Conservation (phyloP, 2,888 invertebrate species). For the Chymomyza caudatula region DNA sequence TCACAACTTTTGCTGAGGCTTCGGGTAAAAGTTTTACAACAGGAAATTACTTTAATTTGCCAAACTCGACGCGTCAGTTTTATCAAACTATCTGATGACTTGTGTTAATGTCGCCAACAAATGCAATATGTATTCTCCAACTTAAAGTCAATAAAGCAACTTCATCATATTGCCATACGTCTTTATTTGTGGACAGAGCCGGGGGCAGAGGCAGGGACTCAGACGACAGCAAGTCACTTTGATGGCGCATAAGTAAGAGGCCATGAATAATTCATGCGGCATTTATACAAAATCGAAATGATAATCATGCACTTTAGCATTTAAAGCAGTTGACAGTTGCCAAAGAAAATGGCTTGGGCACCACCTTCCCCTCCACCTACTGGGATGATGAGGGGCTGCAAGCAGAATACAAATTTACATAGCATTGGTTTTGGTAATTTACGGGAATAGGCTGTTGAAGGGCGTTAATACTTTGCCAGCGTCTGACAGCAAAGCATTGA, state of each 20-base stretch:
- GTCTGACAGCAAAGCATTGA: too few species aligned
- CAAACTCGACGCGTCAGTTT: slow-evolving; percentile 42
- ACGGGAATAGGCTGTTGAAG: too few species aligned
- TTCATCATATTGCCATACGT: slow-evolving; percentile 56
- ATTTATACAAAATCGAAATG: slow-evolving; percentile 71
- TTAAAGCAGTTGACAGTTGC: slow-evolving; percentile 54
- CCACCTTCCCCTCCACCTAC: neutral
- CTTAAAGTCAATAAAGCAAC: slow-evolving; percentile 57
- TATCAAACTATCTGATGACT: slow-evolving; percentile 57
- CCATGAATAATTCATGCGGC: slow-evolving; percentile 63
- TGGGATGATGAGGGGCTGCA: neutral
- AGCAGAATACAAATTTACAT: slow-evolving; percentile 54
- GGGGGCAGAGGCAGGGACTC: neutral
- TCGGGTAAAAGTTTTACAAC: slow-evolving; percentile 39
- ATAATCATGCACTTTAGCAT: slow-evolving; percentile 71
- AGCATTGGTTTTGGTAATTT: neutral
- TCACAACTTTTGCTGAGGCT: slow-evolving; percentile 44
- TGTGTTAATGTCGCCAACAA: slow-evolving; percentile 44
- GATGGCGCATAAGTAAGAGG: slow-evolving; percentile 68
- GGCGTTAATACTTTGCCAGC: too few species aligned
- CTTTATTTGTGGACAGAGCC: neutral
- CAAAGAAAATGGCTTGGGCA: slow-evolving; percentile 7
- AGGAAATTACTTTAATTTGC: slow-evolving; percentile 65
- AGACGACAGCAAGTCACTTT: slow-evolving; percentile 55
- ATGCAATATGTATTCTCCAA: slow-evolving; percentile 34